Conservation (phyloP, 2,113 vertebrate species). For the Octodon degus region DNA sequence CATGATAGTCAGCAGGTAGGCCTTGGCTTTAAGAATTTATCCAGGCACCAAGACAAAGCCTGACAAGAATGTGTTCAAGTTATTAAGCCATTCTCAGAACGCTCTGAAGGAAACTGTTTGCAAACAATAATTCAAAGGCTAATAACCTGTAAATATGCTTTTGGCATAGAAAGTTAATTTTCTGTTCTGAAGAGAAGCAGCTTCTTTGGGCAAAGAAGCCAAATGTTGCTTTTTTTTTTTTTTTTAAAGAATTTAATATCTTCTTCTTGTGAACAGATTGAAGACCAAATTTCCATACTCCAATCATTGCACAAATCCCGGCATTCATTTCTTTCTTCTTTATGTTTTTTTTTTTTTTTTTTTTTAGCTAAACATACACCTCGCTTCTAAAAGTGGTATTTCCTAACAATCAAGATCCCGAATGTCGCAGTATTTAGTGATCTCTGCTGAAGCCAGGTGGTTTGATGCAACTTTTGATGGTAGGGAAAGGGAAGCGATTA, state of each 20-base stretch:
- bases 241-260: no score
- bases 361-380: background rate
- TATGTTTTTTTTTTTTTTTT: background rate
- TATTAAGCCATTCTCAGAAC: constrained; percentile 32
- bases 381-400: constrained; percentile 38
- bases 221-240: background rate
- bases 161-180: constrained; percentile 27
- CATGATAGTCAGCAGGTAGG: background rate
- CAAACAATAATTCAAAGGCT: constrained; percentile 47
- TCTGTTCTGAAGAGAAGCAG: constrained; percentile 38
- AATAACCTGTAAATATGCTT: constrained; percentile 53
- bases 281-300: no score
- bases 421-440: background rate
- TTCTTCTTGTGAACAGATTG: no score
- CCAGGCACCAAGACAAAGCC: background rate
- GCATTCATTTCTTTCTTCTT: no score
- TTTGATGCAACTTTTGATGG: background rate
- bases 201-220: background rate
- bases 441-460: background rate
- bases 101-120: constrained; percentile 34
- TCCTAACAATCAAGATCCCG: background rate
- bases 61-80: background rate
- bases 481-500: background rate
- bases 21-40: constrained; percentile 1
- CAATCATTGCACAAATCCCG: no score